Evolutionary conservation across 1,140 invertebrate species (phyloP).

Genomic region (Pissodes strobi): DNA sequence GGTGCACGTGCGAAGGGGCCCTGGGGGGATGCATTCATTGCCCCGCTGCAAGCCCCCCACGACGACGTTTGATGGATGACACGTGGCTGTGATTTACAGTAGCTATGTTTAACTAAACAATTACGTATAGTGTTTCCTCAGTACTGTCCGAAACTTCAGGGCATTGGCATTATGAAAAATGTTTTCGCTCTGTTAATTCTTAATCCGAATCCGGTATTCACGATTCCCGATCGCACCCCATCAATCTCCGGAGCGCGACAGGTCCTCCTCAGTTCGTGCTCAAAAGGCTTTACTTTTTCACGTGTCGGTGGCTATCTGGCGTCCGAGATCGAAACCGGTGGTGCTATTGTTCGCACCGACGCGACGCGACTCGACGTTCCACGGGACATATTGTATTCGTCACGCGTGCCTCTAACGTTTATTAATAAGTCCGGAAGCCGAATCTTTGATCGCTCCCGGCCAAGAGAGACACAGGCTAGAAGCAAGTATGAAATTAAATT

Average conservation of each 20-base stretch:
- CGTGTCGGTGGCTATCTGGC: neutral
- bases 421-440: too few species aligned
- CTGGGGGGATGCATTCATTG: neutral
- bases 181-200: too few species aligned
- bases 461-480: too few species aligned
- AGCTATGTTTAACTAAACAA: too few species aligned
- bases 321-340: neutral
- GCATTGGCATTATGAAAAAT: too few species aligned
- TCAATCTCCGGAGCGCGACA: slow-evolving; percentile 7
- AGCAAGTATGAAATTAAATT: too few species aligned
- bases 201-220: too few species aligned
- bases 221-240: neutral
- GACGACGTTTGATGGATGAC: slow-evolving; percentile 22
- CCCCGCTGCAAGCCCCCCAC: neutral
- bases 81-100: slow-evolving; percentile 10
- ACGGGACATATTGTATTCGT: slow-evolving; percentile 9
- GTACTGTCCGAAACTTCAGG: too few species aligned
- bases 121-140: too few species aligned
- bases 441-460: too few species aligned
- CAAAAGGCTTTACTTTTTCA: slow-evolving; percentile 5
- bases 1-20: slow-evolving; percentile 13
- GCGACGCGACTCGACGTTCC: too few species aligned
- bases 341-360: slow-evolving; percentile 12
- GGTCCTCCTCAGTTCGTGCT: slow-evolving; percentile 5
- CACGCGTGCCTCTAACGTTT: slow-evolving; percentile 2